phyloP scores from a whole-genome alignment of 2,888 invertebrate genomes.

The Noctua pronuba region DNA sequence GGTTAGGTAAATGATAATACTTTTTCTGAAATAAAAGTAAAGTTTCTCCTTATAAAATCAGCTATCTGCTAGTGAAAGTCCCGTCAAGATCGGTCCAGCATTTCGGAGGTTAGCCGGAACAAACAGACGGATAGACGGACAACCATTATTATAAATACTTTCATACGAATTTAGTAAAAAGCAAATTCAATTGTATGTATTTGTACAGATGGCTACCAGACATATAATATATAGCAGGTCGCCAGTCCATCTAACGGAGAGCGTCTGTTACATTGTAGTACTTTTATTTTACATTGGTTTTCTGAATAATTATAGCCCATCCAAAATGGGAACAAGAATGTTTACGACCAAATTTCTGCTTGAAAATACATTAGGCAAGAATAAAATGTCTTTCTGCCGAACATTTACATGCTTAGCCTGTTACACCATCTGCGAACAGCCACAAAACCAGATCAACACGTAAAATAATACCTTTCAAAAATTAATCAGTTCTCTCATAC shows the following conservation, averaged over 20 bases:
- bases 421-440: slow-evolving; percentile 34
- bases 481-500: slow-evolving; percentile 62
- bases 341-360: not conserved
- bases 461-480: slow-evolving; percentile 48
- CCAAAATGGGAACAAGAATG: not conserved
- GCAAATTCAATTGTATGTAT: no score
- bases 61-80: no score
- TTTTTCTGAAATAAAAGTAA: no score
- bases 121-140: no score
- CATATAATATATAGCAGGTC: not conserved
- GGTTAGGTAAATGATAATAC: no score
- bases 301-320: not conserved
- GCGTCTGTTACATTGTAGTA: not conserved
- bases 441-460: slow-evolving; percentile 50
- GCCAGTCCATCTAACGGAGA: not conserved
- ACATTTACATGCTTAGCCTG: not conserved
- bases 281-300: not conserved
- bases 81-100: no score
- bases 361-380: not conserved
- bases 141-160: no score
- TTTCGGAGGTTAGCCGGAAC: no score
- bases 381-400: not conserved
- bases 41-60: no score
- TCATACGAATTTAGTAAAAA: no score
- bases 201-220: not conserved